Percentiles rank a stretch among this genome's conserved stretches.
phyloP scores from a whole-genome alignment of 2,888 invertebrate species.

The Neocrepidodera transversa region DNA sequence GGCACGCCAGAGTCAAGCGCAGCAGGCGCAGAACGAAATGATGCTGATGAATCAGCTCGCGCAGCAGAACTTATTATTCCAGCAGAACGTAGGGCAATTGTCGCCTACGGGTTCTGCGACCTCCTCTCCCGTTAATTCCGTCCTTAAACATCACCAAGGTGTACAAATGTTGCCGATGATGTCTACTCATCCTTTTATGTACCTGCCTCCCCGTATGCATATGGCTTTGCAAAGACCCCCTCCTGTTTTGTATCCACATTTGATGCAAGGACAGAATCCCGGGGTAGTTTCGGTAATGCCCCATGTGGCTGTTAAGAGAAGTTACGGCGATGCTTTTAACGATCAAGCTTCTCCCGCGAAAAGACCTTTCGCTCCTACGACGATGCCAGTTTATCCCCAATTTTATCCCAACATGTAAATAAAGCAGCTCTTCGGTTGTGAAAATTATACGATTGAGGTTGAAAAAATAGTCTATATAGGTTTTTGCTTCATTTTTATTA shows the following conservation, averaged over 20 bases:
- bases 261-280: conserved; percentile 45
- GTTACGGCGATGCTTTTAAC: conserved; percentile 58
- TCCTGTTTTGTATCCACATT: conserved; percentile 46
- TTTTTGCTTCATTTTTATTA: no score
- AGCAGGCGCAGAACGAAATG: conserved; percentile 59
- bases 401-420: conserved; percentile 60
- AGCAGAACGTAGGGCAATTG: conserved; percentile 47
- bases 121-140: conserved; percentile 29
- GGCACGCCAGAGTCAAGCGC: conserved; percentile 68
- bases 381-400: conserved; percentile 54
- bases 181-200: conserved; percentile 54
- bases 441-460: background rate
- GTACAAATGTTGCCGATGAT: conserved; percentile 51
- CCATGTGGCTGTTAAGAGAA: conserved; percentile 57
- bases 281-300: conserved; percentile 52
- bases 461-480: no score
- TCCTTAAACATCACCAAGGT: conserved; percentile 45
- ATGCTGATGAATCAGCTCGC: conserved; percentile 58
- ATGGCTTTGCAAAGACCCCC: conserved; percentile 44
- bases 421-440: conserved; percentile 34
- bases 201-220: conserved; percentile 47
- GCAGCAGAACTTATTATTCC: conserved; percentile 57
- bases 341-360: conserved; percentile 56
- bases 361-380: conserved; percentile 52
- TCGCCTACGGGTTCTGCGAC: conserved; percentile 41